Base-by-base conservation (phyloP, 2,113 vertebrate species). In the Brachypodius melanocephalos region DNA sequence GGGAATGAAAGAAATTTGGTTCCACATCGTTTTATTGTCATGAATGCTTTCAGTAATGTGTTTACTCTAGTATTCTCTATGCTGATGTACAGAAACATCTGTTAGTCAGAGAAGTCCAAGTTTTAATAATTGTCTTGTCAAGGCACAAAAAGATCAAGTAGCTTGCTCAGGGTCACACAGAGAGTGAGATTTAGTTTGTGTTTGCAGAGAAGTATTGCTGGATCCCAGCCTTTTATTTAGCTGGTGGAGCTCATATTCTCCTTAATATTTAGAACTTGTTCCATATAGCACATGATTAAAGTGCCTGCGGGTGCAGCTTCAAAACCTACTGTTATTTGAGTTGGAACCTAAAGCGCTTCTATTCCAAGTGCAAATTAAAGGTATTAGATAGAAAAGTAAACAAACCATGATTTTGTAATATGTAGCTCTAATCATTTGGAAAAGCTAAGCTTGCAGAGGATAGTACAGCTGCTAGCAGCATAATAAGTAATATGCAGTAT, bases 1-100 rank as follows among this genome's bases (percentile, higher is more conserved):
- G 61, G 45, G 63, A 94, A 91, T 95, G 85, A 96, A 97, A 96
- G 93, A 89, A 91, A 81, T 97, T 93, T 86, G 59, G 87, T 96
- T 89, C 78, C 81, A n/a, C 51, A 13, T 77, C 2, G 0, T 57
- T 97, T 90, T 38, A 49, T 95, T 96, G 91, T 92, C 46, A 57
- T 89, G 55, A 85, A 65, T 88, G 43, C 66, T 94, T 93, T 95
- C 51, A 57, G 74, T 79, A 79, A 85, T 62, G 21, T 62, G 22
- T 89, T 88, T 93, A 87, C 36, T 84, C 52, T 72, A 16, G 54
- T 58, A 42, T 66, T 79, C 46, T 89, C 71, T 88, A 0, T 54
- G 57, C 69, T 61, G 93, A 78, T 79, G 54, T 79, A 83, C 81
- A 73, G 66, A 88, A 91, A 97, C 91, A 96, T 95, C 93, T 95